phyloP scores from a whole-genome alignment of 2,797 vertebrate species.

The Manis javanica region DNA sequence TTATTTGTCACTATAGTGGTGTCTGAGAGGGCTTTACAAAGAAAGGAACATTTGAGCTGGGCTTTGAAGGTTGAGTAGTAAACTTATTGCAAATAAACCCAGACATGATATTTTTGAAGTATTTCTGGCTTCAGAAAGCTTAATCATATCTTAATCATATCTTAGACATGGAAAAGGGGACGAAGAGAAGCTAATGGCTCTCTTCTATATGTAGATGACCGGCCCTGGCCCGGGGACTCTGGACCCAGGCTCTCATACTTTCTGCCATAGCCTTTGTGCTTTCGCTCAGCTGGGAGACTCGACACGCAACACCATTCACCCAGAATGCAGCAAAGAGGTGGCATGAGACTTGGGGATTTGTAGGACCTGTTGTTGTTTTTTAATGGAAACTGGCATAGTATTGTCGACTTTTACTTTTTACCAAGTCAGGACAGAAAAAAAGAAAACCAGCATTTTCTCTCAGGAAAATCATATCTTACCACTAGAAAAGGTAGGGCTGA shows the following conservation, averaged over 20 bases:
- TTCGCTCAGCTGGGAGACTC: not conserved
- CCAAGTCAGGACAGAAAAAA: not conserved
- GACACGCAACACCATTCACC: not conserved
- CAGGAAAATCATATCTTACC: not conserved
- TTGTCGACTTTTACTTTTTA: not conserved
- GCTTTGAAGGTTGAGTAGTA: not conserved
- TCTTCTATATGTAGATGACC: no score
- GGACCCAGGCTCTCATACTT: not conserved
- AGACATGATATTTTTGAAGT: not conserved
- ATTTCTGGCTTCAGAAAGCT: not conserved
- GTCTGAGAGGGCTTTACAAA: not conserved
- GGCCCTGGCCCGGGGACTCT: not conserved
- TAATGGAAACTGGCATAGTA: not conserved
- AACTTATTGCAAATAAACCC: not conserved
- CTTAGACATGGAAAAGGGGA: not conserved
- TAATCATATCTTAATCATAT: not conserved
- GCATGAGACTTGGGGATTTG: not conserved
- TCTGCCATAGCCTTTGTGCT: not conserved
- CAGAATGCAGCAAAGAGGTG: not conserved
- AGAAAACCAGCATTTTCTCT: not conserved
- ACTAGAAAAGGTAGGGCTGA: not conserved
- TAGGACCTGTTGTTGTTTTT: not conserved
- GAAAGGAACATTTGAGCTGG: no score
- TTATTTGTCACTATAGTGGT: not conserved
- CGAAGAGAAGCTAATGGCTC: not conserved